Percentiles rank a stretch among this genome's conserved stretches.
Evolutionary conservation across 92 coral and sea anemone genomes (phyloP).

Genomic region (Zoanthus sansibaricus): DNA sequence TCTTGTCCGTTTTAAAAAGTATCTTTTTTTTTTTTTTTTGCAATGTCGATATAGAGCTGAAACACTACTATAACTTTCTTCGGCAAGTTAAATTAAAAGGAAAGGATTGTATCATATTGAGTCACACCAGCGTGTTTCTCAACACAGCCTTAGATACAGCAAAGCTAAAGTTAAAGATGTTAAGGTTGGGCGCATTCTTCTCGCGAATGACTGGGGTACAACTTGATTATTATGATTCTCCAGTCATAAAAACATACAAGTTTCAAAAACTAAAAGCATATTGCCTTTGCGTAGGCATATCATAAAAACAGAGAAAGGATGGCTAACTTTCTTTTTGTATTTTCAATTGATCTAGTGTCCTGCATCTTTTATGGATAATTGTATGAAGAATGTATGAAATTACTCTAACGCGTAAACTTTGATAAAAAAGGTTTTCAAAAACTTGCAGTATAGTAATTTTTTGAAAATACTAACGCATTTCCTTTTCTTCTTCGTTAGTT

Average conservation of each 20-base stretch:
- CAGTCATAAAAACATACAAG: background rate
- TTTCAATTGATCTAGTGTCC: constrained; percentile 33
- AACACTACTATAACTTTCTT: no score
- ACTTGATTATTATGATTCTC: background rate
- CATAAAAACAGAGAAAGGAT: background rate
- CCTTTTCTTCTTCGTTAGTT: constrained; percentile 23
- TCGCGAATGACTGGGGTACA: background rate
- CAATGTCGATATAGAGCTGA: no score
- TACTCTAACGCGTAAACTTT: background rate
- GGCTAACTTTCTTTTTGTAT: constrained; percentile 27
- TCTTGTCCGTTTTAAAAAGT: no score
- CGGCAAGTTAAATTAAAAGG: no score
- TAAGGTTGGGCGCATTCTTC: no score
- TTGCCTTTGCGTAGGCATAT: background rate
- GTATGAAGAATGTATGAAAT: constrained; percentile 28
- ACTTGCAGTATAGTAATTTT: background rate
- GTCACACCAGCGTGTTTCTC: no score
- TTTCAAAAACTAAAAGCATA: background rate
- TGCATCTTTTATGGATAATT: constrained; percentile 25
- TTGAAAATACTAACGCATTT: constrained; percentile 13
- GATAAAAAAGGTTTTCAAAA: background rate
- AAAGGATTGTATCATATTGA: no score
- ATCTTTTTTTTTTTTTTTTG: no score
- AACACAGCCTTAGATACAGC: no score
- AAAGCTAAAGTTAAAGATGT: no score